Conservation (phyloP, 1,140 invertebrate species). For the Papilio helenus region DNA sequence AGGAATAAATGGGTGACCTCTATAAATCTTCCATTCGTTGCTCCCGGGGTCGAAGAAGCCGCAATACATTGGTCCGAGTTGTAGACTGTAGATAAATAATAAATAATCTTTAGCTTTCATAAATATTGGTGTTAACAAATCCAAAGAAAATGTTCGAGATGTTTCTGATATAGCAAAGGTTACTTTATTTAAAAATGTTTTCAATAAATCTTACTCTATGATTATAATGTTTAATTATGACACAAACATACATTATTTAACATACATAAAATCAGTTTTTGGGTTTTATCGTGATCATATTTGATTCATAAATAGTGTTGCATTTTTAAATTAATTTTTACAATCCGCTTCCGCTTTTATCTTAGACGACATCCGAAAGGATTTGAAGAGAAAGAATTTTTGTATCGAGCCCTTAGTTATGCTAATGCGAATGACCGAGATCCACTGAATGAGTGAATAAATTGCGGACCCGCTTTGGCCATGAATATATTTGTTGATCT, state of each 20-base stretch:
- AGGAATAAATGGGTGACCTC: conserved; percentile 63
- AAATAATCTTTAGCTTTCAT: conserved; percentile 14
- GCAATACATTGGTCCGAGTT: conserved; percentile 47
- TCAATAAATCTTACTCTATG: too few relatives aligned
- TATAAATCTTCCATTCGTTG: conserved; percentile 68
- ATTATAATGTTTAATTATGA: too few relatives aligned
- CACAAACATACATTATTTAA: too few relatives aligned
- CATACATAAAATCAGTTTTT: too few relatives aligned
- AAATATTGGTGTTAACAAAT: not conserved
- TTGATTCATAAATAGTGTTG: not conserved
- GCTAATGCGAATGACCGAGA: conserved; percentile 64
- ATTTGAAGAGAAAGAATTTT: conserved; percentile 55
- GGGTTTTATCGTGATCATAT: not conserved
- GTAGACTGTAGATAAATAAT: conserved; percentile 37
- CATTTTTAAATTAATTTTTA: conserved; percentile 9
- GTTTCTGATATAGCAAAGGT: not conserved
- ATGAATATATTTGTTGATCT: conserved; percentile 62
- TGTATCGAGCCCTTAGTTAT: conserved; percentile 67
- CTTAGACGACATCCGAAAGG: conserved; percentile 40
- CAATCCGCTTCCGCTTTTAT: conserved; percentile 38
- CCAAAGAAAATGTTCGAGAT: not conserved
- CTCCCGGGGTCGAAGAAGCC: conserved; percentile 55
- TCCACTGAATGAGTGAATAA: conserved; percentile 61
- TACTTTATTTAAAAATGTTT: too few relatives aligned
- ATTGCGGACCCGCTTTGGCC: conserved; percentile 57